Percentiles rank a stretch among this genome's conserved stretches.
Conservation (phyloP, 2,113 vertebrate species). For the Vulpes lagopus region DNA sequence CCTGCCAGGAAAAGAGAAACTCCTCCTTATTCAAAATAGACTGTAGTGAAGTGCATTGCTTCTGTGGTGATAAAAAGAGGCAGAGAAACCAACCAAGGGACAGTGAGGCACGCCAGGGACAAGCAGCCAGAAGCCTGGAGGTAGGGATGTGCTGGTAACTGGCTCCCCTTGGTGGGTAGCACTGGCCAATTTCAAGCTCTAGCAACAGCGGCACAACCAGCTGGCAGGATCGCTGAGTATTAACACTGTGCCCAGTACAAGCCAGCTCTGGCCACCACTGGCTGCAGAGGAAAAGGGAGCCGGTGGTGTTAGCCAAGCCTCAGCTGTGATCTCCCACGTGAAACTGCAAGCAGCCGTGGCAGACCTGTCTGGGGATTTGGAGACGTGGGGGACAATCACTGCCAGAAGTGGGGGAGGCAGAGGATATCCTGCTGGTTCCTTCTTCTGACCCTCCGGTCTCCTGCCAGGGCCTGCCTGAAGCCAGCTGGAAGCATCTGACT, state of each 20-base stretch:
- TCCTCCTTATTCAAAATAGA: not conserved
- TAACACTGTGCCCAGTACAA: not conserved
- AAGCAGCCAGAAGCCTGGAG: not conserved
- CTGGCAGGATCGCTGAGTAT: conserved; percentile 27
- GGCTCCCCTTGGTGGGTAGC: not conserved
- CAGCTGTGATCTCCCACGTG: not conserved
- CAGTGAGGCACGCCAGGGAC: not conserved
- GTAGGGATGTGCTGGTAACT: not conserved
- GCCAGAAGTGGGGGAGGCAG: not conserved
- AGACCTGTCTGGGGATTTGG: not conserved
- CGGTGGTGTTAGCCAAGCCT: not conserved
- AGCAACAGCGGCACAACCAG: not conserved
- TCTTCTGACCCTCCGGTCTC: not conserved
- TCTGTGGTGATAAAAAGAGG: not conserved
- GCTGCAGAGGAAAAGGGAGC: not conserved
- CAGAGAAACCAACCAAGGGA: not conserved
- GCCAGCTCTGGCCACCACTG: not conserved
- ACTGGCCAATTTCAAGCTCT: not conserved
- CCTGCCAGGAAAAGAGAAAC: not conserved
- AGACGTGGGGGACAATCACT: not conserved
- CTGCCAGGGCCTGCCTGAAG: not conserved
- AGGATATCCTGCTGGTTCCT: not conserved
- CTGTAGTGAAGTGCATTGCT: not conserved
- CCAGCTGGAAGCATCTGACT: not conserved
- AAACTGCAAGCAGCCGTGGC: not conserved